A percentile compares a stretch with the other conserved stretches of the same genome.
Evolutionary conservation across 2,113 vertebrate species (phyloP).

Genomic region (Plecotus auritus): DNA sequence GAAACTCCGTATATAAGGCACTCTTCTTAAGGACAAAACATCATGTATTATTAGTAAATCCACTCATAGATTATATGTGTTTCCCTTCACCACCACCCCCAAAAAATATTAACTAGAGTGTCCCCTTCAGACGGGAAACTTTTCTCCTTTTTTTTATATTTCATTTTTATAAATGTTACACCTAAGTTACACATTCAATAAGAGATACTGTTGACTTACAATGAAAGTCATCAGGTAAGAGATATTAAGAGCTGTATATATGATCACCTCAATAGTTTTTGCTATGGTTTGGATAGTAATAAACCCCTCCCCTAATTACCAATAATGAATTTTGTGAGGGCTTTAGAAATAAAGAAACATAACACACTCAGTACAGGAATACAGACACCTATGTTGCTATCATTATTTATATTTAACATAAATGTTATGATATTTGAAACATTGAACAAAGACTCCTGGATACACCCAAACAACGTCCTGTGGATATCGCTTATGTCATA

Average conservation of each 20-base stretch:
- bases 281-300: background rate
- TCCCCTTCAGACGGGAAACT: background rate
- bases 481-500: accelerated
- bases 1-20: background rate
- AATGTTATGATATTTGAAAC: background rate
- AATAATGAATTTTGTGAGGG: background rate
- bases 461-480: background rate
- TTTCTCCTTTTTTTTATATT: background rate
- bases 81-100: accelerated
- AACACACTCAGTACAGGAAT: background rate
- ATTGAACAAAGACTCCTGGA: background rate
- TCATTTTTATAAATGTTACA: background rate
- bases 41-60: background rate
- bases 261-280: background rate
- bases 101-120: background rate
- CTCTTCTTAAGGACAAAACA: background rate
- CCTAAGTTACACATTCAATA: background rate
- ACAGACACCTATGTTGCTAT: background rate
- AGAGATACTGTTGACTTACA: background rate
- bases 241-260: background rate
- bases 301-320: background rate
- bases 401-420: background rate
- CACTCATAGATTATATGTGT: background rate
- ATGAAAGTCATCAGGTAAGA: background rate
- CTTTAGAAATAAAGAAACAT: background rate